A percentile compares a stretch with the other conserved stretches of the same genome.
Conservation (phyloP, 2,888 invertebrate species). For the Lamellibrachia satsuma region DNA sequence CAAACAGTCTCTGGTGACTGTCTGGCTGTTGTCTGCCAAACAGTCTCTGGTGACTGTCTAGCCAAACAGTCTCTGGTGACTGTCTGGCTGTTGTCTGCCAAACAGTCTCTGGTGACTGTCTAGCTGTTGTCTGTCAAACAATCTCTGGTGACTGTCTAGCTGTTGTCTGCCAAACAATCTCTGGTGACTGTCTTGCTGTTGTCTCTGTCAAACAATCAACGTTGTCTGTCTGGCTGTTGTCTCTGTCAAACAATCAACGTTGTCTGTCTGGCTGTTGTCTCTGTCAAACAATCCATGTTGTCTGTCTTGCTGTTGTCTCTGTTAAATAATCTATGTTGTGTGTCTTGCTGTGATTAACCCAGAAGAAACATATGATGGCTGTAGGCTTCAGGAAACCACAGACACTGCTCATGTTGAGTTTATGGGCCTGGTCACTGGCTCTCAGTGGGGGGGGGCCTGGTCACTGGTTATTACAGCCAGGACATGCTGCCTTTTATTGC, state of each 20-base stretch:
- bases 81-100: not conserved
- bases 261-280: not conserved
- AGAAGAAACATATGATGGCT: not conserved
- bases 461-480: not conserved
- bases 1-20: no score
- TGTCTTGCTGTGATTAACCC: not conserved
- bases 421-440: not conserved
- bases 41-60: not conserved
- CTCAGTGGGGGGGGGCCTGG: not conserved
- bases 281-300: not conserved
- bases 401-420: not conserved
- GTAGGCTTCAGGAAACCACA: not conserved
- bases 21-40: no score
- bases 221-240: not conserved
- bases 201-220: no score
- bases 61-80: not conserved
- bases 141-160: no score
- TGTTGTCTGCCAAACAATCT: no score
- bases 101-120: no score
- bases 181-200: no score
- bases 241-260: not conserved
- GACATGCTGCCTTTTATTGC: not conserved
- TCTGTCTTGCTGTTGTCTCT: not conserved
- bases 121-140: no score
- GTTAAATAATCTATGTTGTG: not conserved